Conservation (phyloP, 2,888 invertebrate species). For the Pyrrhia umbra region DNA sequence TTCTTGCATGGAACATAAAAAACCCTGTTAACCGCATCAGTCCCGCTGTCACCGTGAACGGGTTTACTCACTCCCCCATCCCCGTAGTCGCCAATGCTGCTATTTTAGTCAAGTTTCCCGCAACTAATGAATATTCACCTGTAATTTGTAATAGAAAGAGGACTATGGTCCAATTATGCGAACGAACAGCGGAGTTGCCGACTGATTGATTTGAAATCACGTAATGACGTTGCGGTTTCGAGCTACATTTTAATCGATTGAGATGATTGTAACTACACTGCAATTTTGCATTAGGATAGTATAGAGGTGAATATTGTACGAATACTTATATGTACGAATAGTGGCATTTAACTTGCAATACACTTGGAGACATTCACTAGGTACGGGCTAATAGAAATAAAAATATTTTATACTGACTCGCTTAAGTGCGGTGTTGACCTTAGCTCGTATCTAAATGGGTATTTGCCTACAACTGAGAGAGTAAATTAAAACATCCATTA, state of each 20-base stretch:
- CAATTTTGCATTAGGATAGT: too few relatives aligned
- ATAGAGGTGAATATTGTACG: too few relatives aligned
- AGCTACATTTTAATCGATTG: not conserved
- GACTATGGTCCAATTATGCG: not conserved
- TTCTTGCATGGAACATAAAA: constrained; percentile 1
- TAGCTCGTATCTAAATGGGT: not conserved
- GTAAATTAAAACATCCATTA: constrained; percentile 40
- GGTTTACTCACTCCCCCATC: not conserved
- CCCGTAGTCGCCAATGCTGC: not conserved
- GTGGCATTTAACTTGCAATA: too few relatives aligned
- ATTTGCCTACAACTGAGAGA: constrained; percentile 15
- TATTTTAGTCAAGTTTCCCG: not conserved
- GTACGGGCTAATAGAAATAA: too few relatives aligned
- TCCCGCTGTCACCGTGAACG: not conserved
- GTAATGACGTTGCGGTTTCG: not conserved
- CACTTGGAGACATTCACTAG: too few relatives aligned
- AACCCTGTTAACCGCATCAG: not conserved
- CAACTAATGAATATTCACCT: not conserved
- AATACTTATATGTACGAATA: too few relatives aligned
- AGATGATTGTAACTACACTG: too few relatives aligned
- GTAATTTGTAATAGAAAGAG: not conserved
- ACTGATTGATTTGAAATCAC: not conserved
- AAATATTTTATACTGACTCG: not conserved
- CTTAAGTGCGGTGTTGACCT: not conserved
- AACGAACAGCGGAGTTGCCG: not conserved